Evolutionary conservation across 2,888 invertebrate species (phyloP), one percentile per base, ranked within the genome.

Genomic region (Oscheius sp.): DNA sequence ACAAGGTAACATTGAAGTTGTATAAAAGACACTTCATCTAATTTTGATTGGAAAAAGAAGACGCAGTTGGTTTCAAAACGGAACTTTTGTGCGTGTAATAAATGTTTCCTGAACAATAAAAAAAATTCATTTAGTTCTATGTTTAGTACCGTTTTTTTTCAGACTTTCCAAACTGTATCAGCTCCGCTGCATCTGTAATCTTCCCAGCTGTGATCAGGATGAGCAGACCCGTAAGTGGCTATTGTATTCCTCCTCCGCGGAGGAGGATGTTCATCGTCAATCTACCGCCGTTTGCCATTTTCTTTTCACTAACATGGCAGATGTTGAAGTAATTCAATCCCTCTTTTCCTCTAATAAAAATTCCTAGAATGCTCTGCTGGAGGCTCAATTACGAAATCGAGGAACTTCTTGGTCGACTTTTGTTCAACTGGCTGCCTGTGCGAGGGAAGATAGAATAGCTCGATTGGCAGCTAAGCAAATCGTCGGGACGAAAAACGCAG

Each of bases 281-380:
- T 73, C 73, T 24, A 82, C 82, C 8, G 83, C 83, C 20, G 74
- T 84, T 8, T 84, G 84, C 63, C 82, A 85, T 71, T 78, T 77
- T 66, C 70, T 84, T 17, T 81, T 76, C 68, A 74, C 73, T 8
- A 67, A 67, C 28, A 61, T 66, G 14, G 63, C 56, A 2, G 69
- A 66, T 30, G 63, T 36, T 32, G 67, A 71, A 44, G 74, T 72
- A 45, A 47, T 57, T 32, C 20, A n/a, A 33, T 32, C 38, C 36
- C 26, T 36, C n/a, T 28, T n/a, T n/a, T n/a, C n/a, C n/a, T n/a
- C n/a, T n/a, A n/a, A n/a, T n/a, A n/a, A n/a, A n/a, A n/a, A 45
- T 9, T 56, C 76, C 28, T 71, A 82, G 72, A 73, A 72, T 41
- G 75, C 77, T 20, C 70, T 82, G 2, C 67, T 81, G 24, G 73